Percentiles rank a stretch among this genome's conserved stretches.
These are phyloP conservation scores for Zaprionus kolodkinae DNA, from an alignment of 1,140 invertebrate species.

Conservation along the genomic window DNA sequence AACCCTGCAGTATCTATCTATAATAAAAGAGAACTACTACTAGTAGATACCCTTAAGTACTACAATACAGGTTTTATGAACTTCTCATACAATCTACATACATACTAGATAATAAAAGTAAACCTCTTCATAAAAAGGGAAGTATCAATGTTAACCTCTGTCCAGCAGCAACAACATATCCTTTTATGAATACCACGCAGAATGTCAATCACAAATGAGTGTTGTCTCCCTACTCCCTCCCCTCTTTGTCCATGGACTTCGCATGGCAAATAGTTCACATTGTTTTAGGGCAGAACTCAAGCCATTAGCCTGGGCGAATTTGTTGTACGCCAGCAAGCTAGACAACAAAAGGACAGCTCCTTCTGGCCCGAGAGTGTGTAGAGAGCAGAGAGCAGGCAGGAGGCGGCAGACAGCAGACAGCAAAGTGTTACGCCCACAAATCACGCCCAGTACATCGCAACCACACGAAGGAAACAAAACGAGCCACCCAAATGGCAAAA, in stretches of 20 bases:
- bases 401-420: constrained; percentile 43
- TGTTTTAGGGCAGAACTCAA: constrained; percentile 41
- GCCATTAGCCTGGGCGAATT: constrained; percentile 66
- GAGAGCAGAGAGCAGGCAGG: constrained; percentile 45
- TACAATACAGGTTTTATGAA: not conserved
- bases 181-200: constrained; percentile 11
- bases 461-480: constrained; percentile 53
- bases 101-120: not conserved
- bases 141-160: constrained; percentile 6
- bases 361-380: constrained; percentile 9
- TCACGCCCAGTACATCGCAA: constrained; percentile 68
- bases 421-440: constrained; percentile 77
- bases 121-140: not conserved
- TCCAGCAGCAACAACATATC: not conserved
- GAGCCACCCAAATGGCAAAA: constrained; percentile 56
- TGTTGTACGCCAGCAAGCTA: constrained; percentile 59
- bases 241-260: too few relatives aligned
- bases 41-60: not conserved
- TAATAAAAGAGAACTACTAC: too few relatives aligned
- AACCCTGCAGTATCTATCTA: too few relatives aligned
- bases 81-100: not conserved
- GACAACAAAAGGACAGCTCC: constrained; percentile 67
- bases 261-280: constrained; percentile 22
- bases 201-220: constrained; percentile 28
- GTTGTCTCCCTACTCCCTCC: not conserved